Conservation (phyloP, 2,113 vertebrate genomes). For the Hyaena hyaena region DNA sequence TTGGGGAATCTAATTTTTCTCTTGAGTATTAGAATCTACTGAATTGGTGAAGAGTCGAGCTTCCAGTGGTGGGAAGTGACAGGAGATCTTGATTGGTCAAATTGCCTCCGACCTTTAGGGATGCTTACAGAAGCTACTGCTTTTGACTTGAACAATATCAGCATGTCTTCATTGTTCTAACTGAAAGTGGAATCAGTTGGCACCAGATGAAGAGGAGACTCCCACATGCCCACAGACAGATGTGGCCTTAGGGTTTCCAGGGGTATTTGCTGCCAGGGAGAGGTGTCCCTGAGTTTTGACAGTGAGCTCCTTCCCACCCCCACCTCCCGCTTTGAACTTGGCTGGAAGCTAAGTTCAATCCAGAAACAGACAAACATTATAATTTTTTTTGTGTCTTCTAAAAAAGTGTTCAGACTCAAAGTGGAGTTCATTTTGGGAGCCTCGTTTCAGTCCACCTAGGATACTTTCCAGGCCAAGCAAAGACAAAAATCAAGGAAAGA, state of each 20-base stretch:
- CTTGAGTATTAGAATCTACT: not conserved
- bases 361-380: not conserved
- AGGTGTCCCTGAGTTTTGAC: not conserved
- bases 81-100: not conserved
- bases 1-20: slow-evolving; percentile 35
- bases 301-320: not conserved
- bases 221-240: not conserved
- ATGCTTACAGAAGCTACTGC: not conserved
- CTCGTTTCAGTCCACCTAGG: not conserved
- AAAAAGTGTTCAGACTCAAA: not conserved
- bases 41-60: not conserved
- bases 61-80: not conserved
- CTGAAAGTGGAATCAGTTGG: not conserved
- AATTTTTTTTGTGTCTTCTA: not conserved
- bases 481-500: slow-evolving; percentile 38
- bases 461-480: not conserved
- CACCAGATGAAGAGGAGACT: not conserved
- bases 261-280: not conserved
- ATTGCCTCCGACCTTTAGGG: not conserved
- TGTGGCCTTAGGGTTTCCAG: not conserved
- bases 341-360: not conserved
- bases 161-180: not conserved
- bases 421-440: slow-evolving; percentile 51
- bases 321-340: not conserved
- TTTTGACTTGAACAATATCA: not conserved